Percentiles rank a stretch among this genome's conserved stretches.
phyloP scores from a whole-genome alignment of 2,888 invertebrate species.

The Sipha maydis region DNA sequence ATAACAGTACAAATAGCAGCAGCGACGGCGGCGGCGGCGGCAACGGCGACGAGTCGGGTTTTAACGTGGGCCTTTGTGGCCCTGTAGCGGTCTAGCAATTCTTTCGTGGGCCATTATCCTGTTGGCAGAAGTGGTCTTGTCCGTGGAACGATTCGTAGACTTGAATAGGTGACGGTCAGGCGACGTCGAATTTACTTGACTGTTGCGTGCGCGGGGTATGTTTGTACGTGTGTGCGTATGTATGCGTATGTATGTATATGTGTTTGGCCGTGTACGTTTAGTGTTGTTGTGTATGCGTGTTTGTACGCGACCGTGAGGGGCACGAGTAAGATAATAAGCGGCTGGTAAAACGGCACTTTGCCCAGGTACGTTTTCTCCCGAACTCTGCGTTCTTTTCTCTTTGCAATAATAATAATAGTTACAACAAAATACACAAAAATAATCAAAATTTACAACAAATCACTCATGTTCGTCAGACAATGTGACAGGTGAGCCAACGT shows the following conservation, averaged over 20 bases:
- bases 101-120: not conserved
- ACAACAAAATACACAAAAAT: conserved; percentile 40
- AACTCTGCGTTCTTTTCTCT: not conserved
- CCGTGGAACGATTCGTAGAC: not conserved
- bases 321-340: not conserved
- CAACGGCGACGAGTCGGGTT: not conserved
- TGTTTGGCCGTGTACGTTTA: too few species aligned
- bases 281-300: not conserved
- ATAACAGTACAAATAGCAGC: too few species aligned
- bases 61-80: not conserved
- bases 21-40: not conserved
- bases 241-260: not conserved
- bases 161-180: not conserved
- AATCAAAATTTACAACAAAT: conserved; percentile 62
- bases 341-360: not conserved
- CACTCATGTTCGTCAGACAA: conserved; percentile 59
- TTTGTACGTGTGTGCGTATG: not conserved
- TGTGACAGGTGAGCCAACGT: conserved; percentile 57
- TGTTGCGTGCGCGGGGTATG: not conserved
- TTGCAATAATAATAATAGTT: conserved; percentile 17
- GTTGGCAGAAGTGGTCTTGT: not conserved
- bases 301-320: not conserved
- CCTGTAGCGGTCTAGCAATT: not conserved
- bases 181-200: not conserved
- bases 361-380: not conserved